phyloP scores from a whole-genome alignment of 2,113 vertebrate genomes.

The Ammodytes marinus region DNA sequence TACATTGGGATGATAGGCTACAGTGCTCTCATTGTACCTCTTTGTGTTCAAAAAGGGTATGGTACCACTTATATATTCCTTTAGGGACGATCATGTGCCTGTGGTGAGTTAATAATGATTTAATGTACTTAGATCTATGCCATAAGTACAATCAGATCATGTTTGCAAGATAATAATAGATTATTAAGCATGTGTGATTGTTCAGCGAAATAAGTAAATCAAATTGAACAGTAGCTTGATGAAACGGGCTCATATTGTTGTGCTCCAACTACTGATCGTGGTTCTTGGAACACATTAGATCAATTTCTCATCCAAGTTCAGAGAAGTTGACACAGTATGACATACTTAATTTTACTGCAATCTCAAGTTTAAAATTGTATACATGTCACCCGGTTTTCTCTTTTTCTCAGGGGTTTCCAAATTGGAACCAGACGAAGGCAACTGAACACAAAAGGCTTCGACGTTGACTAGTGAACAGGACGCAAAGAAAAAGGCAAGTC shows the following conservation, averaged over 20 bases:
- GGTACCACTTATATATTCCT: conserved; percentile 8
- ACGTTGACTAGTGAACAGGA: neutral
- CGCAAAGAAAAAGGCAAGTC: conserved; percentile 29
- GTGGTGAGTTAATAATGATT: conserved; percentile 20
- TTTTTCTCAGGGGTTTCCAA: neutral
- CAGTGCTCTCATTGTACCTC: conserved; percentile 14
- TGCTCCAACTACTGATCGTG: neutral
- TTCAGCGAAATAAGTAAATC: conserved; percentile 1
- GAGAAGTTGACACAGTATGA: neutral
- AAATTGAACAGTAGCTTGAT: conserved; percentile 9
- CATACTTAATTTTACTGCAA: neutral
- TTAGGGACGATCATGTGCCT: conserved; percentile 28
- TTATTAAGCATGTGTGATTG: neutral
- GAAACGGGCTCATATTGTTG: conserved; percentile 14
- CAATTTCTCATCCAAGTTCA: neutral
- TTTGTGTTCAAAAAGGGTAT: conserved; percentile 12
- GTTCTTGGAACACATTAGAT: neutral
- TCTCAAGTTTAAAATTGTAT: neutral
- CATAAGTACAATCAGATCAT: neutral
- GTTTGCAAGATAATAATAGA: conserved; percentile 20
- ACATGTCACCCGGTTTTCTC: neutral
- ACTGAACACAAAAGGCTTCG: neutral
- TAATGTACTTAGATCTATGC: conserved; percentile 8
- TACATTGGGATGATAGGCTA: neutral
- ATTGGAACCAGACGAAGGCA: neutral